Evolutionary conservation across 2,797 vertebrate genomes (phyloP), one percentile per base, ranked within the genome.

Genomic region (Neosalanx taihuensis): DNA sequence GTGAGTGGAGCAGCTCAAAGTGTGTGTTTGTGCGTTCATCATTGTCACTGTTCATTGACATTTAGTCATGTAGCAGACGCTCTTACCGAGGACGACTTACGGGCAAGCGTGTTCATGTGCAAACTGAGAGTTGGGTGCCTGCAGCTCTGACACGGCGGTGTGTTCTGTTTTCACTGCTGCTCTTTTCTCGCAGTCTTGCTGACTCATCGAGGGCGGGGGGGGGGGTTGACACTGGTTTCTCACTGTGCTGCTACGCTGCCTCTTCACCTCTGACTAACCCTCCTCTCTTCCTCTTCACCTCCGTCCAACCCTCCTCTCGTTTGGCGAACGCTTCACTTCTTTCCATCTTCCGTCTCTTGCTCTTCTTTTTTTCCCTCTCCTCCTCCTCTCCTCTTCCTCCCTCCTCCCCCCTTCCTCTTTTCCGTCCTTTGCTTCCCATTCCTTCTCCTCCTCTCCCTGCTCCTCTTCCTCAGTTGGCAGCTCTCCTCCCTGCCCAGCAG

Each of bases 401-500:
- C n/a, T 30, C 63, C 53, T 6, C 7, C 20, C 71, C 29, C 26
- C 41, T 18, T 18, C 6, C 69, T 64, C 62, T 31, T 3, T 12
- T 23, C 57, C 62, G 37, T 1, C 53, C 69, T 6, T 23, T n/a
- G 1, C 33, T 26, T 15, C 31, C 51, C 35, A 29, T 15, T 35
- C 57, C 15, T 7, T 13, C 3, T 12, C 30, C 29, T 31, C 71
- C 31, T 15, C 20, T 23, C 3, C 62, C 63, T 49, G 58, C 57
- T 13, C 31, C n/a, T 26, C 33, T 33, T 15, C 66, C 57, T 6
- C 87, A 95, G 95, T 94, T 96, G 68, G 94, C 95, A 0, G 95
- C 95, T 17, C 93, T 96, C 83, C 93, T 96, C 74, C 95, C 95
- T 0, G 93, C 95, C 18, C 95, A 96, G 87, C 95, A 96, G 89